Percentiles rank a stretch among this genome's conserved stretches.
These are phyloP conservation scores for Solenopsis fugax DNA, from an alignment of 1,140 invertebrate species.

Conservation along the genomic window DNA sequence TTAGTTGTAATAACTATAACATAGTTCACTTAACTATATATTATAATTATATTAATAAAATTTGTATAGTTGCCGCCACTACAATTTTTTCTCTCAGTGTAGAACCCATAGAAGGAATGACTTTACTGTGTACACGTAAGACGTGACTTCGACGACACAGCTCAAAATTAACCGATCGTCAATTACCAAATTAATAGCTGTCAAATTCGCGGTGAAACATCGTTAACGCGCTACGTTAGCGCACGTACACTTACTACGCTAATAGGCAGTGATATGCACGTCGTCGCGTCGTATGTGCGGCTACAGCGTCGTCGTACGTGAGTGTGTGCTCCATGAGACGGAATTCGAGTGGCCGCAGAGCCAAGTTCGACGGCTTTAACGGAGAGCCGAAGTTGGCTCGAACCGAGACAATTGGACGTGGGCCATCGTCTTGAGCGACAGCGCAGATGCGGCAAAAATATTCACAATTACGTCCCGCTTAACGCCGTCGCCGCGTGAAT, in stretches of 20 bases:
- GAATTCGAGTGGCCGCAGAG: conserved; percentile 67
- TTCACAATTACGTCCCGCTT: conserved; percentile 84
- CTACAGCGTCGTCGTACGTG: not conserved
- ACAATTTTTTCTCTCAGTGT: too few relatives aligned
- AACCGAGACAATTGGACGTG: conserved; percentile 84
- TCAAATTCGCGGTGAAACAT: conserved; percentile 28
- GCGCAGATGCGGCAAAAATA: conserved; percentile 85
- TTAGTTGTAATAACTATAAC: too few relatives aligned
- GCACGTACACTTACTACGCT: not conserved
- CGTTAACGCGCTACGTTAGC: conserved; percentile 37
- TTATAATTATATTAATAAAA: too few relatives aligned
- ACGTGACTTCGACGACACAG: conserved; percentile 1
- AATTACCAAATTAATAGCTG: conserved; percentile 38
- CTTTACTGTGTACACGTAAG: not conserved
- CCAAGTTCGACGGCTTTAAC: conserved; percentile 74
- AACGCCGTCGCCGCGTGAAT: conserved; percentile 81
- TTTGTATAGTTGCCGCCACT: too few relatives aligned
- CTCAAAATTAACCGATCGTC: conserved; percentile 42
- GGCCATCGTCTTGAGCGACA: conserved; percentile 85
- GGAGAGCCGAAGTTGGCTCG: conserved; percentile 76
- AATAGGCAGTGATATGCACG: conserved; percentile 8
- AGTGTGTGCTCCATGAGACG: conserved; percentile 39
- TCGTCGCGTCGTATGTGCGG: not conserved
- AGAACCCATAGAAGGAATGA: not conserved
- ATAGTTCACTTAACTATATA: too few relatives aligned